Evolutionary conservation across 2,888 invertebrate species (phyloP).

Genomic region (Palloptera scutellata): DNA sequence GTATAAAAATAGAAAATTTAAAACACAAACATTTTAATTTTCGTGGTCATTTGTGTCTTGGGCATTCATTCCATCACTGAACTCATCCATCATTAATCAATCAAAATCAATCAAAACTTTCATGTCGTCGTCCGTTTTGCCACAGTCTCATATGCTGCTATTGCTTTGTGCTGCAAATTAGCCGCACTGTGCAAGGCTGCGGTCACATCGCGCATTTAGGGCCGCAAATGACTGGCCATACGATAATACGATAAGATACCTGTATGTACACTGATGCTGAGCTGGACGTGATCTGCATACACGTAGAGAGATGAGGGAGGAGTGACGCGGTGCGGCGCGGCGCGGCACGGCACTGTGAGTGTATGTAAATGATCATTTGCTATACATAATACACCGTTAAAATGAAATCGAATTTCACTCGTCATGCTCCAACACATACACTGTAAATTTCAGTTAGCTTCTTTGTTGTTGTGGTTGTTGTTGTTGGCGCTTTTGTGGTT

Average conservation of each 20-base stretch:
- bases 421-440: not conserved
- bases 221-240: no score
- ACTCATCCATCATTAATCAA: conserved; percentile 35
- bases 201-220: no score
- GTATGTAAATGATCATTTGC: conserved; percentile 35
- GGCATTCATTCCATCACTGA: not conserved
- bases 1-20: not conserved
- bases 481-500: no score
- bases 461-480: no score
- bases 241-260: no score
- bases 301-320: not conserved
- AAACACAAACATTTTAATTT: not conserved
- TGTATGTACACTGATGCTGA: no score
- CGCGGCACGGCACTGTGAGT: not conserved
- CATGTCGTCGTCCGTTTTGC: conserved; percentile 20
- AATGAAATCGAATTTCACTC: conserved; percentile 39
- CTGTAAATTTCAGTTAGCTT: no score
- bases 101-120: conserved; percentile 36
- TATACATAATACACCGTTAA: conserved; percentile 43
- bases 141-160: no score
- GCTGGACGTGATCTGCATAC: not conserved
- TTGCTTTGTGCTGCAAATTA: no score
- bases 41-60: not conserved
- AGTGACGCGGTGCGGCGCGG: not conserved
- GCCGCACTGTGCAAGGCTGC: no score